A percentile compares a stretch with the other conserved stretches of the same genome.
phyloP scores from a whole-genome alignment of 2,113 vertebrate species.

The Cephalopholis sonnerati region DNA sequence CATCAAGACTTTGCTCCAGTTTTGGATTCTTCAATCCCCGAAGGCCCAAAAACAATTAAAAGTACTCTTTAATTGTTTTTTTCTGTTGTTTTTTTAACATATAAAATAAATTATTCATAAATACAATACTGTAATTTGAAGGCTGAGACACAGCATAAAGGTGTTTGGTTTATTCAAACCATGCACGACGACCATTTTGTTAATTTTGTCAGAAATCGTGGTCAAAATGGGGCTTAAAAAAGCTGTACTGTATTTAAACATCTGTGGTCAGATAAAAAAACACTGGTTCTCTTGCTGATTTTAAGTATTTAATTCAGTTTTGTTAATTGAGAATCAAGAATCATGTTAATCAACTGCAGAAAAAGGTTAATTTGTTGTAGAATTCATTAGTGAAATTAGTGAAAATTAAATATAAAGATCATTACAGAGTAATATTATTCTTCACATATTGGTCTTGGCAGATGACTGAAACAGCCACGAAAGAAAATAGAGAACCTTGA shows the following conservation, averaged over 20 bases:
- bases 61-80: background rate
- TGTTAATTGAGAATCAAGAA: background rate
- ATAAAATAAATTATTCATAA: background rate
- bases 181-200: background rate
- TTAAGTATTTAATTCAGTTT: background rate
- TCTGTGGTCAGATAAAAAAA: background rate
- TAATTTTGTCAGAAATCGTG: conserved; percentile 5
- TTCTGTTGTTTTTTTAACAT: too few species aligned
- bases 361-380: background rate
- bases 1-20: too few species aligned
- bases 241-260: background rate
- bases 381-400: background rate
- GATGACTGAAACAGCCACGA: conserved; percentile 17
- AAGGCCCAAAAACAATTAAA: too few species aligned
- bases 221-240: background rate
- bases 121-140: conserved; percentile 1
- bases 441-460: conserved; percentile 22
- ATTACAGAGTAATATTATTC: background rate
- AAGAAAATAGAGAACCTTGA: background rate
- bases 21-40: too few species aligned
- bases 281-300: background rate
- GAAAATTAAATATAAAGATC: background rate
- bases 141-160: background rate
- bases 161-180: conserved; percentile 10
- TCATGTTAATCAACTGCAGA: background rate